A percentile compares a stretch with the other conserved stretches of the same genome.
phyloP scores from a whole-genome alignment of 2,888 invertebrate genomes.

The Andrena dorsata region DNA sequence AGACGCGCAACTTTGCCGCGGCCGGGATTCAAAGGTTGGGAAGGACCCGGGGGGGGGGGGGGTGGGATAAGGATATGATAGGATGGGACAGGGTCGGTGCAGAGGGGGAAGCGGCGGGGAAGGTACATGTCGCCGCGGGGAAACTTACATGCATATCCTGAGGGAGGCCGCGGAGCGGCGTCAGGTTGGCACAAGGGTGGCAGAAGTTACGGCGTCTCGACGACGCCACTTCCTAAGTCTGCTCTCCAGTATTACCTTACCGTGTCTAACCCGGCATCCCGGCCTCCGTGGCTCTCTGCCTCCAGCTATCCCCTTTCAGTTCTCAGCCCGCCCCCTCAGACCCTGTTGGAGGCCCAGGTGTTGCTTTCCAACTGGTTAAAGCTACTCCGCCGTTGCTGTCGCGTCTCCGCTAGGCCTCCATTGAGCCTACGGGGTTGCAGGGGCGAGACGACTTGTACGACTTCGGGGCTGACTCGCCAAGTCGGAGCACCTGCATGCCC shows the following conservation, averaged over 20 bases:
- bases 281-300: conserved; percentile 33
- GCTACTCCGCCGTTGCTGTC: conserved; percentile 68
- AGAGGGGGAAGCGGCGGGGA: conserved; percentile 34
- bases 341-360: conserved; percentile 73
- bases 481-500: conserved; percentile 39
- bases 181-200: conserved; percentile 81
- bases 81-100: conserved; percentile 71
- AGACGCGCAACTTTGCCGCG: conserved; percentile 30
- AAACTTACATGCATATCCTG: conserved; percentile 79
- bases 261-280: conserved; percentile 66
- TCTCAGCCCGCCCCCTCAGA: conserved; percentile 19
- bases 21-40: conserved; percentile 38
- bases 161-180: conserved; percentile 73
- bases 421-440: conserved; percentile 55
- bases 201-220: conserved; percentile 84
- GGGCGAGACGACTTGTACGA: conserved; percentile 65
- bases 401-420: conserved; percentile 33
- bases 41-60: conserved; percentile 2
- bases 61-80: conserved; percentile 74
- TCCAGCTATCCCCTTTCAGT: conserved; percentile 45
- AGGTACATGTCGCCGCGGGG: conserved; percentile 78
- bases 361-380: conserved; percentile 72
- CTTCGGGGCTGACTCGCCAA: conserved; percentile 47
- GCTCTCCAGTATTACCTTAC: conserved; percentile 74
- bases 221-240: conserved; percentile 82